Evolutionary conservation across 2,113 vertebrate species (phyloP).

Genomic region (Petroica traversi): DNA sequence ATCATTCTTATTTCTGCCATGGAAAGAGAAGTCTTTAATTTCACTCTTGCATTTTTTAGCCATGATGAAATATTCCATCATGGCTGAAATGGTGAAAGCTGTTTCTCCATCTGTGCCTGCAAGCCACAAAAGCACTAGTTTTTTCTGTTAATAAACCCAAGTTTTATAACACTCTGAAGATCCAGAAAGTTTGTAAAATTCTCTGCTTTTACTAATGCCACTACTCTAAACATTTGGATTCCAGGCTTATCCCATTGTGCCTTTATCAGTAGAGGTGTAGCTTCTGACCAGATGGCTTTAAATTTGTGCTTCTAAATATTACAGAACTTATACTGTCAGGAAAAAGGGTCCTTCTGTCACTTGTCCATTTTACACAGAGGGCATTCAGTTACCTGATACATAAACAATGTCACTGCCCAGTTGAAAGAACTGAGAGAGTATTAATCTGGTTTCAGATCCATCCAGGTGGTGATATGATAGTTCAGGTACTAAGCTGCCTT

Average conservation of each 20-base stretch:
- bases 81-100: background rate
- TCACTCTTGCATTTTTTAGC: background rate
- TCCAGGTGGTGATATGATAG: background rate
- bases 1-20: background rate
- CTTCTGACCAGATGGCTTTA: background rate
- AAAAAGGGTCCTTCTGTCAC: background rate
- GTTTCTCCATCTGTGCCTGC: background rate
- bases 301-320: background rate
- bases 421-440: background rate
- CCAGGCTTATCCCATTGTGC: background rate
- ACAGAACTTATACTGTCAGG: background rate
- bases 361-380: background rate
- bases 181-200: background rate
- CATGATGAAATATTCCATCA: background rate
- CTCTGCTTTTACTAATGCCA: background rate
- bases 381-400: background rate
- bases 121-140: background rate
- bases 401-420: background rate
- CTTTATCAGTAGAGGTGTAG: background rate
- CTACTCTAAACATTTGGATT: background rate
- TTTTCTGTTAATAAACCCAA: background rate
- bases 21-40: background rate
- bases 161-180: background rate
- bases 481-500: background rate
- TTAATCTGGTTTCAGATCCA: background rate